A percentile compares a stretch with the other conserved stretches of the same genome.
Evolutionary conservation across 2,888 invertebrate genomes (phyloP).

Genomic region (Watsonalla cultraria): DNA sequence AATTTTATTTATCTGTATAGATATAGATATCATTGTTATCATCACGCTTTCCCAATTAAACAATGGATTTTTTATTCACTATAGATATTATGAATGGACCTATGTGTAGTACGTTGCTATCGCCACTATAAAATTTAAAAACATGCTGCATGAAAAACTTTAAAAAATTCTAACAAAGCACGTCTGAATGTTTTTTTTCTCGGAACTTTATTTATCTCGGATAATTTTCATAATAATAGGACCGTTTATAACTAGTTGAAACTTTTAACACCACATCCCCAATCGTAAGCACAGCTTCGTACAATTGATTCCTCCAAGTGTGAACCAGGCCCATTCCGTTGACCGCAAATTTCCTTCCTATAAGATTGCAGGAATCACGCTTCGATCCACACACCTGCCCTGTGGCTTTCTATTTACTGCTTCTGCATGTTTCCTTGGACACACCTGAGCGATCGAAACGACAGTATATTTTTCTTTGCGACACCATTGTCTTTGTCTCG

Average conservation of each 20-base stretch:
- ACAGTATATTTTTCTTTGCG: too few relatives aligned
- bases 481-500: too few relatives aligned
- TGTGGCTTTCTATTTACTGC: constrained; percentile 25
- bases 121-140: not conserved
- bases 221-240: too few relatives aligned
- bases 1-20: too few relatives aligned
- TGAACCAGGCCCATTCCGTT: constrained; percentile 18
- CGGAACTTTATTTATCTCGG: too few relatives aligned
- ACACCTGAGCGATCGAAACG: not conserved
- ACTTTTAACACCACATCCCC: not conserved
- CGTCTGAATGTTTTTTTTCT: too few relatives aligned
- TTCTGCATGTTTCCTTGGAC: not conserved
- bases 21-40: too few relatives aligned
- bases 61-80: not conserved
- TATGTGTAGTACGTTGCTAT: too few relatives aligned
- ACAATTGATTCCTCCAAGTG: not conserved
- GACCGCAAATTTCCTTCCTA: constrained; percentile 75
- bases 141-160: too few relatives aligned
- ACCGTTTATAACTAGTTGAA: not conserved
- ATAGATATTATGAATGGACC: not conserved
- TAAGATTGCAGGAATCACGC: constrained; percentile 71
- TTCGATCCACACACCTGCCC: constrained; percentile 63
- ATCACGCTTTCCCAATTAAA: too few relatives aligned
- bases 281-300: not conserved
- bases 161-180: too few relatives aligned